phyloP scores from a whole-genome alignment of 2,113 vertebrate genomes.

The Amblyopsis rosae region DNA sequence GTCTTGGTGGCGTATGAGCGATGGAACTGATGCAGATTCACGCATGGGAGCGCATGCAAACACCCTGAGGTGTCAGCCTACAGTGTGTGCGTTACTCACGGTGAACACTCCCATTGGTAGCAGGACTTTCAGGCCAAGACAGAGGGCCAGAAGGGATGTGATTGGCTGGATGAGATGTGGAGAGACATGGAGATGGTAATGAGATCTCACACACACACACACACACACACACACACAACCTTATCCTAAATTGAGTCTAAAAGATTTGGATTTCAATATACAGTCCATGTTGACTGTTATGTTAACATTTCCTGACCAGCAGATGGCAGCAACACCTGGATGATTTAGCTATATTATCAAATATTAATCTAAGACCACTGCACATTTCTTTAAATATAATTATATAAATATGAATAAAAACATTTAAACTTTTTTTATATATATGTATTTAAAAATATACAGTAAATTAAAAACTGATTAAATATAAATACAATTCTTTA shows the following conservation, averaged over 20 bases:
- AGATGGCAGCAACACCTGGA: constrained; percentile 2
- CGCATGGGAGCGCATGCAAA: neutral
- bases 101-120: constrained; percentile 41
- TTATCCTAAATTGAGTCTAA: neutral
- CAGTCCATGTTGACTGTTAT: neutral
- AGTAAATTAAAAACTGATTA: neutral
- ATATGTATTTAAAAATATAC: neutral
- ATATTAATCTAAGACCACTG: neutral
- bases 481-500: too few relatives aligned
- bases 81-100: constrained; percentile 42
- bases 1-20: too few relatives aligned
- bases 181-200: constrained; percentile 43
- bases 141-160: constrained; percentile 51
- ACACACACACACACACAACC: neutral
- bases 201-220: neutral
- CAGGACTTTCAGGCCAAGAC: constrained; percentile 63
- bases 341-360: neutral
- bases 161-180: constrained; percentile 59
- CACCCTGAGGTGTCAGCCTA: neutral
- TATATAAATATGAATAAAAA: neutral
- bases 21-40: neutral
- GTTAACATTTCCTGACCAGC: constrained; percentile 7
- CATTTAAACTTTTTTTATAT: neutral
- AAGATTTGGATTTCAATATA: neutral
- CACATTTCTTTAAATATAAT: neutral